A percentile compares a stretch with the other conserved stretches of the same genome.
phyloP scores from a whole-genome alignment of 2,888 invertebrate species.

The Tetranychus truncatus region DNA sequence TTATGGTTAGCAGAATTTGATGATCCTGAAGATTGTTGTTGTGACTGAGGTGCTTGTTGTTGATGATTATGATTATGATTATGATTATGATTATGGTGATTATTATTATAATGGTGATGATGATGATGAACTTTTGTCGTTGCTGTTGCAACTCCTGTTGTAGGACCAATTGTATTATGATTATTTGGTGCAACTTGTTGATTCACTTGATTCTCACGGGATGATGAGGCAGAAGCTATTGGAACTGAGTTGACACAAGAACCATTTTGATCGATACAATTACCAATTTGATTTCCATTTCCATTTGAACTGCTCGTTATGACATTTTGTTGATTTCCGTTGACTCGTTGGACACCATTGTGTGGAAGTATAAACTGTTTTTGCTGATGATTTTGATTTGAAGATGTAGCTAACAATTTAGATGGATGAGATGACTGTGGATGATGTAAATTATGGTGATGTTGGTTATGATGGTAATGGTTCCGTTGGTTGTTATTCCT shows the following conservation, averaged over 20 bases:
- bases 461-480: slow-evolving; percentile 5
- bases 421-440: not conserved
- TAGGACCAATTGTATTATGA: not conserved
- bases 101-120: not conserved
- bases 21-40: not conserved
- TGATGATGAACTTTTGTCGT: not conserved
- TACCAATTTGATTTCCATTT: not conserved
- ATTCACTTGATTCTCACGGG: not conserved
- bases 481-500: not conserved
- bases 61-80: too few species aligned
- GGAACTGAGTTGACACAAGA: not conserved
- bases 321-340: not conserved
- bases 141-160: not conserved
- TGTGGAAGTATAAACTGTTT: not conserved
- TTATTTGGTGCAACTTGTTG: not conserved
- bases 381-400: not conserved
- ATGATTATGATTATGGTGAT: too few species aligned
- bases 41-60: too few species aligned
- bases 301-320: not conserved
- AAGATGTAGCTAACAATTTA: not conserved
- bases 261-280: not conserved
- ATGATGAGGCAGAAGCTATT: not conserved
- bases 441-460: slow-evolving; percentile 3
- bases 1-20: not conserved
- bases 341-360: not conserved